Evolutionary conservation across 2,888 invertebrate genomes (phyloP).

Genomic region (Eristalinus sepulchralis): DNA sequence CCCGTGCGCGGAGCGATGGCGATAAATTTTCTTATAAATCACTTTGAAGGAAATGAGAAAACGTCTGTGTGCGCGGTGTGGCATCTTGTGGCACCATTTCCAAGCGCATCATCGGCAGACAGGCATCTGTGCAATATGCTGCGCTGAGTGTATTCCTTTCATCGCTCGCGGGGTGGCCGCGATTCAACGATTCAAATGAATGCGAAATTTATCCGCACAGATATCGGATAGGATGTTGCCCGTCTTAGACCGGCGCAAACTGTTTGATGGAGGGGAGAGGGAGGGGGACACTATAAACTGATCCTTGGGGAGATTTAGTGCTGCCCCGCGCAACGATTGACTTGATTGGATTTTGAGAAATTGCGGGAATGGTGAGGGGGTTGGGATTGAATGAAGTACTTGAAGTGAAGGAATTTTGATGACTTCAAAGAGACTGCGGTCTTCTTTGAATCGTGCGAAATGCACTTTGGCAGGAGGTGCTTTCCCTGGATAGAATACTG

Average conservation of each 20-base stretch:
- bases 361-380: neutral
- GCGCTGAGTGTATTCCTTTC: conserved; percentile 3
- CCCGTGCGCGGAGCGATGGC: conserved; percentile 8
- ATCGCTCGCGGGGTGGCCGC: neutral
- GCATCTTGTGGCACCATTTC: neutral
- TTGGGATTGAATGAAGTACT: neutral
- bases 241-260: neutral
- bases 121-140: conserved; percentile 2
- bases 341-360: conserved; percentile 33
- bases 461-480: too few relatives aligned
- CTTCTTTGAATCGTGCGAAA: too few relatives aligned
- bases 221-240: conserved; percentile 1
- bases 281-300: too few relatives aligned
- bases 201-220: conserved; percentile 7
- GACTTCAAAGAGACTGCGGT: neutral
- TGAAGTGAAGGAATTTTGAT: neutral
- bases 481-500: too few relatives aligned
- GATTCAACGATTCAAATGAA: conserved; percentile 29
- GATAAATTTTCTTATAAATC: conserved; percentile 67
- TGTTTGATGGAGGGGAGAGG: neutral
- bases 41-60: conserved; percentile 32
- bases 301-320: neutral
- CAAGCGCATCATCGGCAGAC: neutral
- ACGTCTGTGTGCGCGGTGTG: neutral
- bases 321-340: conserved; percentile 5